Conservation (phyloP, 2,113 vertebrate species). For the Silurus glanis region DNA sequence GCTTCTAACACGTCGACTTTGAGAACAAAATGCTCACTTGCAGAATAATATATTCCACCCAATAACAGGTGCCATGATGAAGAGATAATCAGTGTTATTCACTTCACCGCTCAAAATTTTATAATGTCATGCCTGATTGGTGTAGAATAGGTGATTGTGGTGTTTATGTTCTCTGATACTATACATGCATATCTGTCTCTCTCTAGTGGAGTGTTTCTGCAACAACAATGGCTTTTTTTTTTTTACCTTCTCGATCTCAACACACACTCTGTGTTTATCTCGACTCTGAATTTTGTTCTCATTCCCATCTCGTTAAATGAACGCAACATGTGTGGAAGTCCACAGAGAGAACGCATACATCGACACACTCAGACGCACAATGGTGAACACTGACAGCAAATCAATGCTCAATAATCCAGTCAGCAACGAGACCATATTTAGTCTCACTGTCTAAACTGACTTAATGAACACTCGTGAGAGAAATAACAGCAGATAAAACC, state of each 20-base stretch:
- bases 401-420: conserved; percentile 50
- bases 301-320: not conserved
- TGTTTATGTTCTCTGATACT: not conserved
- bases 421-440: conserved; percentile 2
- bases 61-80: too few species aligned
- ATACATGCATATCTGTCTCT: conserved; percentile 29
- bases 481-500: conserved; percentile 22
- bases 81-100: too few species aligned
- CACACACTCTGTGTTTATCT: not conserved
- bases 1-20: too few species aligned
- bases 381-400: conserved; percentile 26
- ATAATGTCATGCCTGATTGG: too few species aligned
- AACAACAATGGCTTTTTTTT: not conserved
- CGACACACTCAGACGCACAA: not conserved
- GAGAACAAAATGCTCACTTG: too few species aligned
- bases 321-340: not conserved
- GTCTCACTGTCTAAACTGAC: not conserved
- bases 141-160: too few species aligned
- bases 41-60: too few species aligned
- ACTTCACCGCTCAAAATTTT: too few species aligned
- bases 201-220: conserved; percentile 15
- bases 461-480: conserved; percentile 35
- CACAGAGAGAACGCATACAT: not conserved
- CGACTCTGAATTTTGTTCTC: not conserved
- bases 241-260: not conserved